Percentiles rank a stretch among this genome's conserved stretches.
Evolutionary conservation across 2,888 invertebrate species (phyloP).

Genomic region (Monopis laevigella): DNA sequence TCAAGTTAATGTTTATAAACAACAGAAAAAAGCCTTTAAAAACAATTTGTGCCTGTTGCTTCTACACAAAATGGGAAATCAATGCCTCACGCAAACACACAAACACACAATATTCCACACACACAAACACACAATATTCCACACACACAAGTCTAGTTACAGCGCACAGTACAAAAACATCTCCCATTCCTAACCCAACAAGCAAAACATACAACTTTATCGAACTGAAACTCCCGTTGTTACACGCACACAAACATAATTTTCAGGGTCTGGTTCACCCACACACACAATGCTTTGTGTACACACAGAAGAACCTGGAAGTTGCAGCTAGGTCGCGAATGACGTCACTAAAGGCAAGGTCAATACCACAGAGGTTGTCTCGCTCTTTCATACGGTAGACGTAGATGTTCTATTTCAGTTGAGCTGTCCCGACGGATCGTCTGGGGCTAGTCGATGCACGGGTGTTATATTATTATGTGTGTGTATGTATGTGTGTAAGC

Average conservation of each 20-base stretch:
- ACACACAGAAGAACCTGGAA: slow-evolving; percentile 27
- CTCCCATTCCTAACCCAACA: neutral
- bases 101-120: slow-evolving; percentile 29
- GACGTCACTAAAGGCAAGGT: slow-evolving; percentile 67
- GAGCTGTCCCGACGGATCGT: slow-evolving; percentile 6
- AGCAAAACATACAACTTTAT: neutral
- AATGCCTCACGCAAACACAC: slow-evolving; percentile 34
- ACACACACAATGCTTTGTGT: slow-evolving; percentile 14
- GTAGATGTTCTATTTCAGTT: slow-evolving; percentile 1
- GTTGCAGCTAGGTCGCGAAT: slow-evolving; percentile 69
- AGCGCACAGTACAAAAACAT: neutral
- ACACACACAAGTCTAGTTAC: neutral
- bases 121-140: slow-evolving; percentile 8
- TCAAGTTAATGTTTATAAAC: no score
- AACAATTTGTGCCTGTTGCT: slow-evolving; percentile 38
- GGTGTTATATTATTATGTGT: slow-evolving; percentile 3
- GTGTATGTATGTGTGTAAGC: neutral
- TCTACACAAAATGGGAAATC: slow-evolving; percentile 40
- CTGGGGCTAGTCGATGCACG: slow-evolving; percentile 9
- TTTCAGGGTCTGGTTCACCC: slow-evolving; percentile 21
- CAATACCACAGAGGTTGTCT: slow-evolving; percentile 48
- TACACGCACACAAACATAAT: slow-evolving; percentile 32
- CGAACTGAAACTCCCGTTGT: slow-evolving; percentile 22
- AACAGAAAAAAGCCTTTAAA: slow-evolving; percentile 15
- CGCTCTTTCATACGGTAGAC: slow-evolving; percentile 22